These are phyloP conservation scores for Stramonita haemastoma DNA, from an alignment of 2,888 invertebrate species.

Conservation along the genomic window DNA sequence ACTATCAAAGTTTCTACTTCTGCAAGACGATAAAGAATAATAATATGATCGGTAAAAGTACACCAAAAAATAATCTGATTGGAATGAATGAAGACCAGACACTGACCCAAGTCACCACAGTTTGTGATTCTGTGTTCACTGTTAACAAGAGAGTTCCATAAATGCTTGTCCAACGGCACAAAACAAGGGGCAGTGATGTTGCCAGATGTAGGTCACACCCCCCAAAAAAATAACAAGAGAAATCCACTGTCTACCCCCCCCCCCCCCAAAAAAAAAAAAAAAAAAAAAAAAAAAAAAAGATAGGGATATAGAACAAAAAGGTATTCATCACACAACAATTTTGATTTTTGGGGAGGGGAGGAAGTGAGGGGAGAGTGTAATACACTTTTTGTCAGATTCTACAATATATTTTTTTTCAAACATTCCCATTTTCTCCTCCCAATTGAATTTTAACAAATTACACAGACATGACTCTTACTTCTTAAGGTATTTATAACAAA, in stretches of 20 bases:
- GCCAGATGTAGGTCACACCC: background rate
- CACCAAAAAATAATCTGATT: background rate
- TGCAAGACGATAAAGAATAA: background rate
- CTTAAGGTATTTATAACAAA: no score
- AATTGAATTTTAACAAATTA: no score
- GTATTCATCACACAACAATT: no score
- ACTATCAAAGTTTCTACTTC: constrained; percentile 9
- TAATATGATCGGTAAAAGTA: constrained; percentile 3
- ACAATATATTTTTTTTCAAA: no score
- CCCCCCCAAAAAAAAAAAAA: background rate
- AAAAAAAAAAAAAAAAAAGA: no score
- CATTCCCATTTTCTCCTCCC: no score
- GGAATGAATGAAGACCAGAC: constrained; percentile 22
- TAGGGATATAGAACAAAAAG: no score
- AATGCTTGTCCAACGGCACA: background rate
- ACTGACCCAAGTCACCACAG: background rate
- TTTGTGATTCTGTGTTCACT: background rate
- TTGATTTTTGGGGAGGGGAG: no score
- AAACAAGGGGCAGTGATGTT: background rate
- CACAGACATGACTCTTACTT: no score
- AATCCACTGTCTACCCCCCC: background rate
- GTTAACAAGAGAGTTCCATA: background rate
- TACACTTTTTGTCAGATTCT: no score
- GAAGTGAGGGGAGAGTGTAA: no score
- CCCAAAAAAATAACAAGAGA: background rate